phyloP scores from a whole-genome alignment of 2,888 invertebrate species.

The Lasioglossum malachurum region DNA sequence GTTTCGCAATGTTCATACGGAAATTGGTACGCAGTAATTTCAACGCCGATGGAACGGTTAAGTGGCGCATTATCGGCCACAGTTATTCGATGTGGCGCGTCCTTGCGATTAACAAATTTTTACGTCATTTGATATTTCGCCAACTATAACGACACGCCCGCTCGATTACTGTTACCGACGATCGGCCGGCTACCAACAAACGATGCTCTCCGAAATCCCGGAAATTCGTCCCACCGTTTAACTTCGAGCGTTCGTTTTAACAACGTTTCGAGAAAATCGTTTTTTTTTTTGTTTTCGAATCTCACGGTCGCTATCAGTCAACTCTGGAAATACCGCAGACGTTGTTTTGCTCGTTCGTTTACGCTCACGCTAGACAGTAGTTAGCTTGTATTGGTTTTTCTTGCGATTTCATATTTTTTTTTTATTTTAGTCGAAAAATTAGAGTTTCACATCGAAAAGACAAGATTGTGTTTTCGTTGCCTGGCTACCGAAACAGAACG shows the following conservation, averaged over 20 bases:
- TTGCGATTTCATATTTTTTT: not conserved
- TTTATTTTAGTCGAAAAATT: constrained; percentile 29
- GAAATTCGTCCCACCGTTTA: constrained; percentile 6
- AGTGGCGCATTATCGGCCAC: constrained; percentile 24
- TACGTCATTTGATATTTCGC: constrained; percentile 58
- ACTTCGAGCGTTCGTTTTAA: not conserved
- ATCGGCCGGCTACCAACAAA: constrained; percentile 18
- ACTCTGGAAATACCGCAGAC: not conserved
- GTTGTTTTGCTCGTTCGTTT: constrained; percentile 7
- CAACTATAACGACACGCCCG: constrained; percentile 19
- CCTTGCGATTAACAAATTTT: constrained; percentile 56
- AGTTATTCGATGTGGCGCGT: constrained; percentile 23
- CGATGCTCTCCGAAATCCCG: not conserved
- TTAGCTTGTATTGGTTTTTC: not conserved
- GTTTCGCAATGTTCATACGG: constrained; percentile 28
- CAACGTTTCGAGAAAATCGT: not conserved
- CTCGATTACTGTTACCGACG: constrained; percentile 41
- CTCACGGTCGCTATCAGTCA: constrained; percentile 14
- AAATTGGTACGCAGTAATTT: constrained; percentile 40
- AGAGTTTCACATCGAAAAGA: constrained; percentile 58
- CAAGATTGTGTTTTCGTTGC: constrained; percentile 72
- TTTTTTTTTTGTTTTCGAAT: constrained; percentile 7
- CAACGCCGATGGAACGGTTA: constrained; percentile 24
- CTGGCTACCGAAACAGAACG: constrained; percentile 62
- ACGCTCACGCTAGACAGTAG: constrained; percentile 43